Base-by-base conservation (phyloP, 2,113 vertebrate species). In the Heteronetta atricapilla region DNA sequence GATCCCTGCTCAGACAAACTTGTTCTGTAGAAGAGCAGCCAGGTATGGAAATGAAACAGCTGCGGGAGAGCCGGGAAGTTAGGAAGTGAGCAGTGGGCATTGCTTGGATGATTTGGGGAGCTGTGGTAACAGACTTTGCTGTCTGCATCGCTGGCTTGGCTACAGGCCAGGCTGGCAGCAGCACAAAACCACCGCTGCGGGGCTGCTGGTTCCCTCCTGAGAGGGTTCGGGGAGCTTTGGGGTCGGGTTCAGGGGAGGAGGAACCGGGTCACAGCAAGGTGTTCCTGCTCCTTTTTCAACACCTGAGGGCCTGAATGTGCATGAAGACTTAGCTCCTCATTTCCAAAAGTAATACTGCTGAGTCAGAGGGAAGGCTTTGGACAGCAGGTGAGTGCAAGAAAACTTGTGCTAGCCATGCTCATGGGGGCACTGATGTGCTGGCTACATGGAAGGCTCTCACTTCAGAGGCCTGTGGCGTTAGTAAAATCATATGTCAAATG, bases 31-130 rank as follows among this genome's bases (percentile, higher is more conserved):
- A 72, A 33, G 48, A 64, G n/a, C 29, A 60, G n/a, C n/a, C 26
- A 40, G 74, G 44, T 20, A 33, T 81, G 81, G 58, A 87, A 85
- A 38, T 0, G 0, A 46, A 48, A 8, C 0, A 0, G 29, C 48
- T 85, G 70, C 1, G 3, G 70, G 55, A 44, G 64, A 60, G 62
- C 22, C 2, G 6, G 44, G 17, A 81, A 50, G 36, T 66, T 68
- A 26, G 66, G 80, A 46, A 59, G 40, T 26, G 31, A 67, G 79
- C 5, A 2, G 33, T 23, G 63, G 69, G 40, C 1, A 6, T 56
- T 11, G 2, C 48, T 53, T 64, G 38, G 44, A 20, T 38, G 66
- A 82, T 59, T 69, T 58, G 74, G 67, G 86, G 76, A 90, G 16
- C 36, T 52, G 42, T 3, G 1, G 50, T 79, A 75, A 42, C 33